Conservation (phyloP, 2,888 invertebrate species). For the Creontiades dilutus region DNA sequence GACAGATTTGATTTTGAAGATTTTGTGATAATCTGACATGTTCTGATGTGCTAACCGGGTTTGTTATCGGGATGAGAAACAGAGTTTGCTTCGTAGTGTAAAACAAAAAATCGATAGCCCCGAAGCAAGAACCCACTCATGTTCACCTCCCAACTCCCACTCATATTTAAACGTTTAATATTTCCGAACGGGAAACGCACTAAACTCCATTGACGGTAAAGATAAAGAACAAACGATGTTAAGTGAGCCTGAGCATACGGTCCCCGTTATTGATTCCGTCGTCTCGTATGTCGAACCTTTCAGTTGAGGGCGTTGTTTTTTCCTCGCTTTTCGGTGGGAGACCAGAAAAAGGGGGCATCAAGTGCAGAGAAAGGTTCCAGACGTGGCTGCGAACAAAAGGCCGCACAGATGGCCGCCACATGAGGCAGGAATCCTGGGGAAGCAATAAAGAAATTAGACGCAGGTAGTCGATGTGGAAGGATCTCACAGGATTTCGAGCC, state of each 20-base stretch:
- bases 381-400: slow-evolving; percentile 15
- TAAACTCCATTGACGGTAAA: neutral
- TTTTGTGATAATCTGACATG: too few relatives aligned
- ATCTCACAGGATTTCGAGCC: slow-evolving; percentile 26
- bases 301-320: neutral
- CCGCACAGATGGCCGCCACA: slow-evolving; percentile 68
- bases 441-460: slow-evolving; percentile 66
- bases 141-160: too few relatives aligned
- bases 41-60: too few relatives aligned
- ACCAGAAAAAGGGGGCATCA: slow-evolving; percentile 10
- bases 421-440: slow-evolving; percentile 21
- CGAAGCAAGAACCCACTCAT: too few relatives aligned
- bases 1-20: too few relatives aligned
- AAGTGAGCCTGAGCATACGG: neutral
- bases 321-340: neutral
- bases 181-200: too few relatives aligned
- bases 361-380: slow-evolving; percentile 33
- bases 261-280: slow-evolving; percentile 27
- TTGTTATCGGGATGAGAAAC: too few relatives aligned
- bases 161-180: too few relatives aligned
- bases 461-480: slow-evolving; percentile 65
- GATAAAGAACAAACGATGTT: neutral
- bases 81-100: too few relatives aligned
- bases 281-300: slow-evolving; percentile 46
- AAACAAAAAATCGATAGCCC: too few relatives aligned